Conservation (phyloP, 2,888 invertebrate species). For the Incurvaria masculella region DNA sequence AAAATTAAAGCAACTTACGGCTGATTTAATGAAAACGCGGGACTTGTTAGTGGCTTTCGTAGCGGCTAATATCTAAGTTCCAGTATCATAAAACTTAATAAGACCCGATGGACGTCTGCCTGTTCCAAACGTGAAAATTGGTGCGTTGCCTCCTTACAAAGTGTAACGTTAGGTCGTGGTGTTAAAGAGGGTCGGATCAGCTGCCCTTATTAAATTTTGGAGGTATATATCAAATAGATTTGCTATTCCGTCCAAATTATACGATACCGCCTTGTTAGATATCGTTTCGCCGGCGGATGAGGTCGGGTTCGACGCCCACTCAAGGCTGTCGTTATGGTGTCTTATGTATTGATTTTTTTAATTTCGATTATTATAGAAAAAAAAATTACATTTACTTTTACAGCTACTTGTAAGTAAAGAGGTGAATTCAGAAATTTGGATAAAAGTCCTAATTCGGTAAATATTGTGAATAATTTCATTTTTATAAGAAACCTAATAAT, state of each 20-base stretch:
- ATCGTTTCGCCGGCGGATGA: conserved; percentile 6
- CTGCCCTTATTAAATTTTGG: conserved; percentile 31
- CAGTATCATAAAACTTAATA: conserved; percentile 30
- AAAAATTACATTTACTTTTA: no score
- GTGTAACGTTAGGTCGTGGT: background rate
- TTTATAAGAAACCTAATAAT: no score
- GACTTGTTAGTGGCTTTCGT: conserved; percentile 22
- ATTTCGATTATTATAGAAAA: no score
- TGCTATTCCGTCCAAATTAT: conserved; percentile 34
- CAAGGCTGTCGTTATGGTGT: conserved; percentile 1
- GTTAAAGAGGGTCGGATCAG: conserved; percentile 20
- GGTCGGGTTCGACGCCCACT: conserved; percentile 1
- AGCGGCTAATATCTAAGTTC: conserved; percentile 9
- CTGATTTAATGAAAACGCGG: conserved; percentile 18
- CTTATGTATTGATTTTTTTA: no score
- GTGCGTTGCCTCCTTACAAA: conserved; percentile 23
- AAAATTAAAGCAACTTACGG: conserved; percentile 27
- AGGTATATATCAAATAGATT: background rate
- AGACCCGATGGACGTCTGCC: background rate
- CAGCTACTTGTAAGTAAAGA: no score
- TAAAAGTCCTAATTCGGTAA: no score
- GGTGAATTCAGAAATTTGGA: no score
- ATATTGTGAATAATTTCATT: no score
- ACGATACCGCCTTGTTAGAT: conserved; percentile 35
- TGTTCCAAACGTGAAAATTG: conserved; percentile 43